A percentile compares a stretch with the other conserved stretches of the same genome.
phyloP scores from a whole-genome alignment of 2,797 vertebrate genomes.

The Triplophysa bombifrons region DNA sequence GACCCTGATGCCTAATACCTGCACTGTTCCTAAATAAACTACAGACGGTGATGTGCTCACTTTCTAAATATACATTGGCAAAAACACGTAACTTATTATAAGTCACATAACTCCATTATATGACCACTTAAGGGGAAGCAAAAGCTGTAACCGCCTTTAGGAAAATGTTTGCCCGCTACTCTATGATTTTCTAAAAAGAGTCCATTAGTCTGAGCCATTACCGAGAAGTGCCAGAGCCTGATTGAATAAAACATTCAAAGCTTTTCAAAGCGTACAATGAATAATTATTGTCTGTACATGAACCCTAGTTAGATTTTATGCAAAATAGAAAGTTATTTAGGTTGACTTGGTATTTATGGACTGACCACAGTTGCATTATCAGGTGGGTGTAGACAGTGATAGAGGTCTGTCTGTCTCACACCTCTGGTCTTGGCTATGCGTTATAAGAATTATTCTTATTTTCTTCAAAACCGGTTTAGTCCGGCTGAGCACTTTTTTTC shows the following conservation, averaged over 20 bases:
- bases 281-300: conserved; percentile 42
- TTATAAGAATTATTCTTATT: conserved; percentile 51
- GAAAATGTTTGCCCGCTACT: conserved; percentile 37
- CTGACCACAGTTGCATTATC: conserved; percentile 25
- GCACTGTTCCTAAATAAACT: not conserved
- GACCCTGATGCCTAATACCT: conserved; percentile 2
- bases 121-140: not conserved
- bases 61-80: conserved; percentile 4
- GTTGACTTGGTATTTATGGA: not conserved
- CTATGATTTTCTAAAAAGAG: conserved; percentile 36
- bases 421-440: conserved; percentile 21
- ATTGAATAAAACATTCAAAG: conserved; percentile 48
- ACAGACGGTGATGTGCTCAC: not conserved
- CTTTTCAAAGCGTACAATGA: conserved; percentile 40
- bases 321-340: conserved; percentile 40
- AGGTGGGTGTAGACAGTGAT: conserved; percentile 17
- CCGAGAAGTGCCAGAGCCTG: conserved; percentile 35
- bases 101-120: conserved; percentile 8
- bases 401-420: conserved; percentile 13
- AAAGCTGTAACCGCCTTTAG: conserved; percentile 18
- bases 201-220: conserved; percentile 52
- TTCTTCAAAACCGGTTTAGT: conserved; percentile 49
- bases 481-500: conserved; percentile 29
- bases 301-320: conserved; percentile 37
- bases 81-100: not conserved